phyloP scores from a whole-genome alignment of 2,888 invertebrate species.

The Diachrysia chrysitis region DNA sequence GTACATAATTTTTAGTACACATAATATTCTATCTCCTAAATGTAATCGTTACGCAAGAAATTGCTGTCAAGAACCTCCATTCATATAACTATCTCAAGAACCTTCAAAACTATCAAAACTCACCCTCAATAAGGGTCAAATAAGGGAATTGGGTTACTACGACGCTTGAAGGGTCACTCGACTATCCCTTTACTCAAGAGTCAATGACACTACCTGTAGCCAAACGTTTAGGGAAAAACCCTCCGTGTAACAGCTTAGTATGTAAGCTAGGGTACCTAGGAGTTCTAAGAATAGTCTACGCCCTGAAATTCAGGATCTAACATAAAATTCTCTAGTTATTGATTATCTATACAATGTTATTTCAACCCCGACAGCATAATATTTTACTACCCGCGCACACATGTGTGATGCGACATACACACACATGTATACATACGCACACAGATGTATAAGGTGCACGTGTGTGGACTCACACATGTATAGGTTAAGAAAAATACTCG shows the following conservation, averaged over 20 bases:
- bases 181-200: neutral
- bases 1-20: too few relatives aligned
- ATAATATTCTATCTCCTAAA: too few relatives aligned
- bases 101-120: neutral
- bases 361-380: constrained; percentile 89
- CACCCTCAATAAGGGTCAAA: constrained; percentile 2
- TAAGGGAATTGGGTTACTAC: constrained; percentile 29
- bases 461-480: constrained; percentile 64
- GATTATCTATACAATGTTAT: constrained; percentile 90
- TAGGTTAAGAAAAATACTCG: constrained; percentile 85
- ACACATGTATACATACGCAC: constrained; percentile 58
- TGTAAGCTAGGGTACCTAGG: constrained; percentile 36
- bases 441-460: neutral
- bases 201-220: neutral
- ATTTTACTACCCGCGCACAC: constrained; percentile 86
- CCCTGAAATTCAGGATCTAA: constrained; percentile 70
- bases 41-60: neutral
- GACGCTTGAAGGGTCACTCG: neutral
- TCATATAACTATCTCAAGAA: neutral
- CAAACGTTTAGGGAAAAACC: neutral
- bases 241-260: neutral
- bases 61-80: neutral
- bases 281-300: constrained; percentile 47
- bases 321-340: constrained; percentile 85
- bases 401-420: constrained; percentile 61